These are phyloP conservation scores for Rotaria sp. DNA, from an alignment of 2,888 invertebrate species.

Conservation along the genomic window DNA sequence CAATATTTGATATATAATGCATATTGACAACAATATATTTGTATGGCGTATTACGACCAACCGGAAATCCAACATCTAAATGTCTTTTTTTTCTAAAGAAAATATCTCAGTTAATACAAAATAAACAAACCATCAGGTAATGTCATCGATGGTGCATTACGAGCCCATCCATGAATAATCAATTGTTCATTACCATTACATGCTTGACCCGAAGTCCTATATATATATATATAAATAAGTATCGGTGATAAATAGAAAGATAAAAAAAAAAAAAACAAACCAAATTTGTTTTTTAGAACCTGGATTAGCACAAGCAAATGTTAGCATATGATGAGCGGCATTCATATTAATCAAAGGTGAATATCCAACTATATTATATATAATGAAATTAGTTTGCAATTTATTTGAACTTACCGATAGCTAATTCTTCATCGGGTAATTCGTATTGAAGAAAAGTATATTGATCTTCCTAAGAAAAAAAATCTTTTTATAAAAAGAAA, in stretches of 20 bases:
- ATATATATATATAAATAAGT: background rate
- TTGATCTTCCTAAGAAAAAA: background rate
- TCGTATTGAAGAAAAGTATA: conserved; percentile 20
- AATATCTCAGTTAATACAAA: background rate
- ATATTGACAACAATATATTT: conserved; percentile 87
- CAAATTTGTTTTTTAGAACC: conserved; percentile 28
- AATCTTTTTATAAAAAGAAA: background rate
- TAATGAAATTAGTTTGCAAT: too few relatives aligned
- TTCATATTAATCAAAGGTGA: conserved; percentile 33
- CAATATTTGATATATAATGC: conserved; percentile 62
- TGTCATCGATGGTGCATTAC: conserved; percentile 36
- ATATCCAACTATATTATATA: background rate
- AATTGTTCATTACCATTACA: conserved; percentile 23
- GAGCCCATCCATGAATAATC: conserved; percentile 40
- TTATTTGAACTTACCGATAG: background rate
- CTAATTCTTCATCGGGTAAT: conserved; percentile 24
- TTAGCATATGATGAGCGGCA: conserved; percentile 39
- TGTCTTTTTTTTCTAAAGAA: background rate
- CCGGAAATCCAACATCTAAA: conserved; percentile 73
- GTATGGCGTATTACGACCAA: conserved; percentile 73
- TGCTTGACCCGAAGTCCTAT: background rate
- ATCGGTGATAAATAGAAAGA: background rate
- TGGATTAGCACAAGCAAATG: conserved; percentile 37
- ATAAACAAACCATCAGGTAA: conserved; percentile 30
- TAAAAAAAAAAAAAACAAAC: conserved; percentile 21